phyloP scores from a whole-genome alignment of 2,797 vertebrate species.

The Hoplostethus mediterraneus region DNA sequence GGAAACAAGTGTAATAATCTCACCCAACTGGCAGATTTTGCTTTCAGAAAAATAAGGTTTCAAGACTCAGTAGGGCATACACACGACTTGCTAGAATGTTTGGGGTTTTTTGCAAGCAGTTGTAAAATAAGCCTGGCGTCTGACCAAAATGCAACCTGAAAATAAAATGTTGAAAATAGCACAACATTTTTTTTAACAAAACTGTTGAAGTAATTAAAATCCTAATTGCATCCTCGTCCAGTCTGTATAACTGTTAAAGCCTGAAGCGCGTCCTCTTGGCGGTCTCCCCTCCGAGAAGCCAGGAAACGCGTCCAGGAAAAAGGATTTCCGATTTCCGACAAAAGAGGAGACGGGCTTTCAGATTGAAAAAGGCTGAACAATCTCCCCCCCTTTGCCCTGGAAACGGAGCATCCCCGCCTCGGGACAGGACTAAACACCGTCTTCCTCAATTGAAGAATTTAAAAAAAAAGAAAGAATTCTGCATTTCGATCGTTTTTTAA shows the following conservation, averaged over 20 bases:
- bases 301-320: conserved; percentile 99
- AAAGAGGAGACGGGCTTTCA: conserved; percentile 89
- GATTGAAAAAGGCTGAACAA: conserved; percentile 72
- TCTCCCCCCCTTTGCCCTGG: conserved; percentile 35
- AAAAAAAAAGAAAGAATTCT: conserved; percentile 28
- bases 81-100: no score
- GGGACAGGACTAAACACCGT: conserved; percentile 26
- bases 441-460: conserved; percentile 38
- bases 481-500: conserved; percentile 40
- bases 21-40: no score
- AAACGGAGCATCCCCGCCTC: conserved; percentile 40
- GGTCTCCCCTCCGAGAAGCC: conserved; percentile 81
- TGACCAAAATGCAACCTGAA: neutral
- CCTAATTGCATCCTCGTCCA: conserved; percentile 37
- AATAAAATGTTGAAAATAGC: neutral
- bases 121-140: neutral
- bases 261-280: conserved; percentile 62
- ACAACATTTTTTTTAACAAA: neutral
- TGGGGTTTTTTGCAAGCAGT: no score
- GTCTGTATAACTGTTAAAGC: conserved; percentile 37
- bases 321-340: conserved; percentile 99
- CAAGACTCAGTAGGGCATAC: neutral
- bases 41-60: no score
- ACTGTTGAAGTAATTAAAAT: conserved; percentile 26
- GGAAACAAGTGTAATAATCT: no score